Percentiles rank a stretch among this genome's conserved stretches.
These are phyloP conservation scores for Maconellicoccus hirsutus DNA, from an alignment of 1,140 invertebrate genomes.

Conservation along the genomic window DNA sequence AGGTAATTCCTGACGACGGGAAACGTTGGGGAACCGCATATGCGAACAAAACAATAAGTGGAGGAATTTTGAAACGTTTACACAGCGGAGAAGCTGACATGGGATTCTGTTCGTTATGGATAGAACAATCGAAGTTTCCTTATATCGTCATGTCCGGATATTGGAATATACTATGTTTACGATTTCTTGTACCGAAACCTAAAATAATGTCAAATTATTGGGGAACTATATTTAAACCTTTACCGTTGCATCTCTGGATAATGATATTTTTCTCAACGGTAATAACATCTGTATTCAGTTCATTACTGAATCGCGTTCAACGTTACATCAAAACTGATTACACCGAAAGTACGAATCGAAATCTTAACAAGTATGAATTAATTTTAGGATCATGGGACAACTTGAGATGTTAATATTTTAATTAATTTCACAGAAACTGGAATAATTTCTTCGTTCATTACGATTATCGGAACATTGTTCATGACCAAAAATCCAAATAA, in stretches of 20 bases:
- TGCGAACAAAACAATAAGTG: slow-evolving; percentile 14
- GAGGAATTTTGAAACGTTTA: slow-evolving; percentile 21
- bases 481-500: slow-evolving; percentile 21
- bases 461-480: slow-evolving; percentile 19
- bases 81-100: slow-evolving; percentile 14
- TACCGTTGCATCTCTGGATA: slow-evolving; percentile 23
- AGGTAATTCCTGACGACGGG: not conserved
- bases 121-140: not conserved
- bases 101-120: slow-evolving; percentile 25
- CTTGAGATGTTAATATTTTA: too few species aligned
- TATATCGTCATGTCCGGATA: slow-evolving; percentile 24
- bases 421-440: not conserved
- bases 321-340: not conserved
- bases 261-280: slow-evolving; percentile 14
- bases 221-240: slow-evolving; percentile 24
- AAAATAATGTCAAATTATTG: slow-evolving; percentile 19
- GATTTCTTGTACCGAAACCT: slow-evolving; percentile 25
- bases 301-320: not conserved
- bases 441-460: slow-evolving; percentile 10
- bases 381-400: too few species aligned
- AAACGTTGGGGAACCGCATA: slow-evolving; percentile 24
- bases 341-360: not conserved
- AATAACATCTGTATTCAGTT: not conserved
- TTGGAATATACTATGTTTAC: slow-evolving; percentile 24
- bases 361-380: too few species aligned